Evolutionary conservation across 2,888 invertebrate species (phyloP).

Genomic region (Chaetogeoica ovagalla): DNA sequence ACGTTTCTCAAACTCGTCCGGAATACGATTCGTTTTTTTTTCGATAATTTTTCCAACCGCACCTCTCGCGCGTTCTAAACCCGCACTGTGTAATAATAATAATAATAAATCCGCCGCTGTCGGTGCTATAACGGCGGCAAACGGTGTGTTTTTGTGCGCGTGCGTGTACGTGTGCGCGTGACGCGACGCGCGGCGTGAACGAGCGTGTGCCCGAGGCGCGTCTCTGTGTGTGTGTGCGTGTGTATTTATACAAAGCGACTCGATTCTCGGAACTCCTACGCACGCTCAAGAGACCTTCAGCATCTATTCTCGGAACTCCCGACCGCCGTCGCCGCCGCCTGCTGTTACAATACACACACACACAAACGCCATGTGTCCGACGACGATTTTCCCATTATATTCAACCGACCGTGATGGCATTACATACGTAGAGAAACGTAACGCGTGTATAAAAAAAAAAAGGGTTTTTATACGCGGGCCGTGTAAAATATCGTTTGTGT

Average conservation of each 20-base stretch:
- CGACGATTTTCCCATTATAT: background rate
- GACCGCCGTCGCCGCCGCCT: constrained; percentile 37
- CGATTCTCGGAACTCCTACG: constrained; percentile 52
- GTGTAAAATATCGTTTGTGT: too few species aligned
- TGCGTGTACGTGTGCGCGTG: background rate
- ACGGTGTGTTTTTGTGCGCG: background rate
- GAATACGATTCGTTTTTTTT: too few species aligned
- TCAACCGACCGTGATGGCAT: too few species aligned
- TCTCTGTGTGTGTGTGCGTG: constrained; percentile 1
- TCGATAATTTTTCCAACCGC: too few species aligned
- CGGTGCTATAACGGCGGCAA: background rate
- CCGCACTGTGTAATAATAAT: too few species aligned
- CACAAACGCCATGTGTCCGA: background rate
- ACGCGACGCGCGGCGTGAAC: background rate
- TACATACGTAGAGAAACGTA: too few species aligned
- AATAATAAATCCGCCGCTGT: too few species aligned
- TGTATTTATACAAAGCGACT: constrained; percentile 41
- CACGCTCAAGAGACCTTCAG: constrained; percentile 52
- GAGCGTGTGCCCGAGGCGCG: background rate
- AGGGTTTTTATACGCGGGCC: too few species aligned
- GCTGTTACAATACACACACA: constrained; percentile 30
- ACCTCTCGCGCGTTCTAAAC: too few species aligned
- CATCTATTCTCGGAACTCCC: constrained; percentile 50
- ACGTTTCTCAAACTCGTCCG: too few species aligned
- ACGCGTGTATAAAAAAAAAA: background rate